Base-by-base conservation (phyloP, 2,113 vertebrate genomes). In the Coracopsis vasa region DNA sequence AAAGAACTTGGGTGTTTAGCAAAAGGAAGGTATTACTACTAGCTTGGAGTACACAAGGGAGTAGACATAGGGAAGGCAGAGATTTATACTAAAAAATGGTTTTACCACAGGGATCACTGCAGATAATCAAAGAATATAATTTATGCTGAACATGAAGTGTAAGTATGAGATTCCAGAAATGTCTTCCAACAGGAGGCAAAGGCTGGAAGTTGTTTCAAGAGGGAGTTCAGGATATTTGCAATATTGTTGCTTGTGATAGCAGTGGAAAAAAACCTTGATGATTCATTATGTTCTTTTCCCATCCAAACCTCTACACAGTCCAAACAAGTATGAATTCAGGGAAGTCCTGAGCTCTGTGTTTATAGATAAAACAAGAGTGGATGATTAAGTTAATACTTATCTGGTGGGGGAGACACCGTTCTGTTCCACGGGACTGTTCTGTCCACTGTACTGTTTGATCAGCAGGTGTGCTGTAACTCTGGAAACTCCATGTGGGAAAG, bases 311-410 rank as follows among this genome's bases (percentile, higher is more conserved):
- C 35, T 67, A 27, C 0, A 0, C 25, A 78, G 33, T 39, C 53
- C 72, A 80, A 95, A 80, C 23, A 86, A 50, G 69, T 44, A 95
- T 88, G 93, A 90, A 88, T 83, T 86, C 72, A 54, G 88, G 53
- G 42, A 71, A 88, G 45, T 78, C 79, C 67, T 66, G 83, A 77
- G 60, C 67, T 84, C 80, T 92, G 79, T 93, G 79, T 83, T 93
- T 79, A 13, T 41, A 80, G 88, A 94, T 90, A 93, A 94, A 80
- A 37, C 44, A 79, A 41, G 72, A 92, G 25, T 42, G 48, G 16
- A 15, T 77, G 50, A 86, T 93, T 73, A 87, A 81, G 9, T 79
- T 42, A 44, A 82, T 86, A 15, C 61, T 72, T 61, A 44, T 47
- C 66, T 88, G 48, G 31, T 71, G 56, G 67, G 16, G 44, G 44